Conservation (phyloP, 2,888 invertebrate genomes). For the Tortrix viridana region DNA sequence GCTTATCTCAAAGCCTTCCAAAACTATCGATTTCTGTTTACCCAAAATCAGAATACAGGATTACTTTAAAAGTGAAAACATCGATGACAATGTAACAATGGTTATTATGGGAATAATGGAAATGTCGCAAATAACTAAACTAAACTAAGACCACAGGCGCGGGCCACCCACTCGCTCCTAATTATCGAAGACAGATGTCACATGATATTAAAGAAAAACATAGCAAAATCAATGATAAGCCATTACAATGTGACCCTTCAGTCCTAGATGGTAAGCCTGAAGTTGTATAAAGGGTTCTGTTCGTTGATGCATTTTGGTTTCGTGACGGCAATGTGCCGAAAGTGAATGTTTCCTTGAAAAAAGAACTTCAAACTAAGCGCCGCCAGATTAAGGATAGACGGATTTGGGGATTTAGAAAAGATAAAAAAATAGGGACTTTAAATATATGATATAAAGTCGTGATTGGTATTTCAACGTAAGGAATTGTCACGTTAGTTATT, state of each 20-base stretch:
- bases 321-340: constrained; percentile 49
- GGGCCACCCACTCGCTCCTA: constrained; percentile 72
- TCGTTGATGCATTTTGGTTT: constrained; percentile 5
- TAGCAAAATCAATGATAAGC: neutral
- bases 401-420: constrained; percentile 22
- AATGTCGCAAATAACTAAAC: constrained; percentile 50
- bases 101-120: constrained; percentile 67
- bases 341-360: constrained; percentile 70
- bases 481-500: neutral
- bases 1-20: constrained; percentile 36
- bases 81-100: constrained; percentile 67
- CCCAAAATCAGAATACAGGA: constrained; percentile 60
- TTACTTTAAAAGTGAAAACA: constrained; percentile 78
- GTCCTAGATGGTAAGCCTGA: neutral
- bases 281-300: neutral
- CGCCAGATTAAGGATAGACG: constrained; percentile 69
- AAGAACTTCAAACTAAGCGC: constrained; percentile 80
- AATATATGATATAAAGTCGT: constrained; percentile 20
- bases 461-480: constrained; percentile 5
- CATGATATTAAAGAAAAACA: neutral
- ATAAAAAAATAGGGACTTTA: constrained; percentile 38
- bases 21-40: constrained; percentile 73
- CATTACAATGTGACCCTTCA: constrained; percentile 3
- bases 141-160: constrained; percentile 52
- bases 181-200: constrained; percentile 77